phyloP scores from a whole-genome alignment of 2,797 vertebrate species.

The Sternotherus odoratus region DNA sequence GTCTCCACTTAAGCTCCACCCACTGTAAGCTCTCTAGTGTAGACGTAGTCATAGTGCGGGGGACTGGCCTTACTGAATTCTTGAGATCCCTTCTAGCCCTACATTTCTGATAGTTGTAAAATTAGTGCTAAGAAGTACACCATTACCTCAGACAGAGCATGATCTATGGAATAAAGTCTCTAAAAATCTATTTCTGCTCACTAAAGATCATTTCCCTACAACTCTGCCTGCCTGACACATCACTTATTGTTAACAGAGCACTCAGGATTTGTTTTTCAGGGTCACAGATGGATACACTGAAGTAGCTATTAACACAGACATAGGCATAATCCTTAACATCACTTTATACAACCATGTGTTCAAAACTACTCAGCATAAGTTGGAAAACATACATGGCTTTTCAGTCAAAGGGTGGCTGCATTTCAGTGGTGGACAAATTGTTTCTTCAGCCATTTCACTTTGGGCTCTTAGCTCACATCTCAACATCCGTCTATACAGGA shows the following conservation, averaged over 20 bases:
- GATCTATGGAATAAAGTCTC: neutral
- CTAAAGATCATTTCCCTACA: neutral
- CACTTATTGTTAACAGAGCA: neutral
- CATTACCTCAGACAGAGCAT: neutral
- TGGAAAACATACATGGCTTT: neutral
- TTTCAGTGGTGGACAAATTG: neutral
- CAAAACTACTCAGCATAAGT: neutral
- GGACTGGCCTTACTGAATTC: neutral
- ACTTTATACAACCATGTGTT: neutral
- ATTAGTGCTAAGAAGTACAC: neutral
- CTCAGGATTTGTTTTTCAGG: neutral
- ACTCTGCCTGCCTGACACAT: neutral
- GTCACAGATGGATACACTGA: neutral
- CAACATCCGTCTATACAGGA: neutral
- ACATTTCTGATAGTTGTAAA: neutral
- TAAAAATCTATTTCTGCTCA: rapidly evolving
- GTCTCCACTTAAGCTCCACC: too few species aligned
- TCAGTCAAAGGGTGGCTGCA: rapidly evolving
- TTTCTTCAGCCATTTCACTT: neutral
- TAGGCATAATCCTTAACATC: neutral
- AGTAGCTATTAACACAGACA: neutral
- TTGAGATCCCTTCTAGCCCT: neutral
- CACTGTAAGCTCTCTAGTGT: too few species aligned
- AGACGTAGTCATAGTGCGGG: too few species aligned
- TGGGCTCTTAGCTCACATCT: neutral